A percentile compares a stretch with the other conserved stretches of the same genome.
phyloP scores from a whole-genome alignment of 2,888 invertebrate genomes.

The Drosophila subquinaria region DNA sequence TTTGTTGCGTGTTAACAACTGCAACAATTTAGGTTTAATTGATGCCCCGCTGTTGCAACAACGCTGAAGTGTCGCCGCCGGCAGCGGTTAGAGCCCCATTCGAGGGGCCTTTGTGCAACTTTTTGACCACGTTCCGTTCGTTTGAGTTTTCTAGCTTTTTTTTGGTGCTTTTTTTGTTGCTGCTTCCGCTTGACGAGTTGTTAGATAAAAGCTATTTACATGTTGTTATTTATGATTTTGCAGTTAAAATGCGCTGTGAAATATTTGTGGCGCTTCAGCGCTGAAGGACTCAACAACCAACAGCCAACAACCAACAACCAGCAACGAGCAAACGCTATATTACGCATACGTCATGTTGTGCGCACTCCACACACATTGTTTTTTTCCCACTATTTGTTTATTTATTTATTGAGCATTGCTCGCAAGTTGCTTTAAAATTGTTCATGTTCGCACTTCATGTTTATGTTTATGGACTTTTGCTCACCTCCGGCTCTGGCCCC shows the following conservation, averaged over 20 bases:
- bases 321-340: conserved; percentile 33
- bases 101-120: conserved; percentile 61
- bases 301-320: no score
- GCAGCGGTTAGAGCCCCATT: conserved; percentile 44
- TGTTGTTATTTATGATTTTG: conserved; percentile 81
- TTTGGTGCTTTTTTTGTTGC: conserved; percentile 21
- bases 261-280: conserved; percentile 47
- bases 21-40: conserved; percentile 82
- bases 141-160: conserved; percentile 39
- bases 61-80: conserved; percentile 73
- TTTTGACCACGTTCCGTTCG: conserved; percentile 53
- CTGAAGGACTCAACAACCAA: conserved; percentile 32
- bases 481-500: conserved; percentile 32
- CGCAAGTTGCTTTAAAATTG: conserved; percentile 46
- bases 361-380: conserved; percentile 37
- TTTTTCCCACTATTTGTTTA: conserved; percentile 19
- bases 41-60: conserved; percentile 73
- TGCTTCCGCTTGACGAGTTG: conserved; percentile 79
- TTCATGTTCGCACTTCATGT: conserved; percentile 18
- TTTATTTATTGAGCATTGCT: conserved; percentile 42
- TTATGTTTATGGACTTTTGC: conserved; percentile 45
- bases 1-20: conserved; percentile 82
- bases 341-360: conserved; percentile 66
- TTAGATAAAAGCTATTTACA: conserved; percentile 82
- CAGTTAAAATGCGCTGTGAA: conserved; percentile 77